Conservation (phyloP, 2,888 invertebrate species). For the Pollenia griseotomentosa region DNA sequence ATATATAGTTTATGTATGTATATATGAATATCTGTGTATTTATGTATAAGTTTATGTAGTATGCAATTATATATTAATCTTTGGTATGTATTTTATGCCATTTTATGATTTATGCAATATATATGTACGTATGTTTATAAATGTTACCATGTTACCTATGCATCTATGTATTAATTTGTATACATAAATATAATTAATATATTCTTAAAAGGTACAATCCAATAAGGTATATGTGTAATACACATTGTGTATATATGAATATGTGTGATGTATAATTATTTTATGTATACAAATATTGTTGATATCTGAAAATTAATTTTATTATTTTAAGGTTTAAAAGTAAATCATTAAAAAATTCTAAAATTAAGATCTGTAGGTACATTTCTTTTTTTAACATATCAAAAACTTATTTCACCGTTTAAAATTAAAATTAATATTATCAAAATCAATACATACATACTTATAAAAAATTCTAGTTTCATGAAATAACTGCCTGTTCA, state of each 20-base stretch:
- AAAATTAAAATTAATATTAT: no score
- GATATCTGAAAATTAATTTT: no score
- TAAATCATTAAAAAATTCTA: no score
- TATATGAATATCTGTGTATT: constrained; percentile 71
- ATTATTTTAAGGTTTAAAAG: no score
- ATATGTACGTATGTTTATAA: constrained; percentile 17
- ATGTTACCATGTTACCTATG: neutral
- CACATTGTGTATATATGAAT: neutral
- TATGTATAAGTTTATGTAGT: constrained; percentile 63
- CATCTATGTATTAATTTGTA: no score
- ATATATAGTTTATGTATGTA: constrained; percentile 39
- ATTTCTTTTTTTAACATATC: no score
- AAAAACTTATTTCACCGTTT: no score
- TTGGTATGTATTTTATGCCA: constrained; percentile 52
- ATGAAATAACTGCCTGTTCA: no score
- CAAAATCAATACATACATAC: no score
- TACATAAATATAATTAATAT: no score
- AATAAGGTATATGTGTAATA: neutral
- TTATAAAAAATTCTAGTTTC: no score
- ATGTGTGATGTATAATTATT: constrained; percentile 12
- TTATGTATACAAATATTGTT: neutral
- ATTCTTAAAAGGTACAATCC: constrained; percentile 28
- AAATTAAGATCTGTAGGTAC: no score
- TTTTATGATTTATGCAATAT: constrained; percentile 44
- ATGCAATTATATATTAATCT: constrained; percentile 36